A percentile compares a stretch with the other conserved stretches of the same genome.
Conservation (phyloP, 64 coral and sea anemone species). For the Platygyra sinensis region DNA sequence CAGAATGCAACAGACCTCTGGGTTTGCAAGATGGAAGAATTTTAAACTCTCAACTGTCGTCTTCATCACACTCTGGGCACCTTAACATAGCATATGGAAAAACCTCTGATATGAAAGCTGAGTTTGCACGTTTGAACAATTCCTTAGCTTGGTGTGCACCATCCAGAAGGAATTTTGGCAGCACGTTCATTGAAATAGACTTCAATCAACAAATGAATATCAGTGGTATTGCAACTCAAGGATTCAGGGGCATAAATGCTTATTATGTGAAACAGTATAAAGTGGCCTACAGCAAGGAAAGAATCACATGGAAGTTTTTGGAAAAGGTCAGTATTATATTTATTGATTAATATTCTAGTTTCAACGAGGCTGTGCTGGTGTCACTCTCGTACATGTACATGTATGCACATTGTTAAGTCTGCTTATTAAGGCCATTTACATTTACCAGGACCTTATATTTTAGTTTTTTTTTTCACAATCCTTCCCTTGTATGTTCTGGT, state of each 20-base stretch:
- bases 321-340: not conserved
- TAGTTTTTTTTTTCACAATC: too few relatives aligned
- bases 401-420: too few relatives aligned
- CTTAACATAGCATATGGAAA: constrained; percentile 17
- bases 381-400: too few relatives aligned
- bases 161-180: not conserved
- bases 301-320: not conserved
- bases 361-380: too few relatives aligned
- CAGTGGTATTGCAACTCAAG: constrained; percentile 16
- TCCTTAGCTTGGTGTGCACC: constrained; percentile 2
- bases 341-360: not conserved
- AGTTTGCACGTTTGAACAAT: constrained; percentile 27
- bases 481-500: too few relatives aligned
- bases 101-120: not conserved
- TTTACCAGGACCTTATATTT: too few relatives aligned
- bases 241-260: not conserved
- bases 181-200: not conserved
- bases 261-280: constrained; percentile 16
- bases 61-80: not conserved
- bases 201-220: not conserved
- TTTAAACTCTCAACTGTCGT: constrained; percentile 5
- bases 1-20: constrained; percentile 27
- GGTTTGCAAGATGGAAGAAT: constrained; percentile 37
- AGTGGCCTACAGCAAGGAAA: not conserved
- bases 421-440: too few relatives aligned